Percentiles rank a stretch among this genome's conserved stretches.
phyloP scores from a whole-genome alignment of 1,140 invertebrate genomes.

The Andricus grossulariae region DNA sequence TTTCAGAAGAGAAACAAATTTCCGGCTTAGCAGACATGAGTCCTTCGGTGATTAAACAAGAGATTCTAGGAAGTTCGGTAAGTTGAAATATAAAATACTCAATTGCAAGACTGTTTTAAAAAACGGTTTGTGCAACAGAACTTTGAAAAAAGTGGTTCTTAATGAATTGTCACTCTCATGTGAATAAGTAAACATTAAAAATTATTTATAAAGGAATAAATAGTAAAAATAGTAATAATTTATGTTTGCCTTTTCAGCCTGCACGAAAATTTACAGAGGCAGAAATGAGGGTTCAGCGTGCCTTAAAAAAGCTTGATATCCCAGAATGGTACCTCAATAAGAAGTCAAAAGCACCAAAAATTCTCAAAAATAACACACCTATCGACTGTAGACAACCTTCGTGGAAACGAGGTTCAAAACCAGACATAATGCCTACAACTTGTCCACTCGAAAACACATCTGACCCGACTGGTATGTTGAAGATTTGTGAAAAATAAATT shows the following conservation, averaged over 20 bases:
- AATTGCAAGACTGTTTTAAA: too few relatives aligned
- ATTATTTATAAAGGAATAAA: too few relatives aligned
- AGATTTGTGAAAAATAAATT: too few relatives aligned
- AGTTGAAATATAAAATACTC: background rate
- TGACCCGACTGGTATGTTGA: background rate
- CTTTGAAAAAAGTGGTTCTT: too few relatives aligned
- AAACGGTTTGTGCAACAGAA: too few relatives aligned
- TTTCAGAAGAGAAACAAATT: background rate
- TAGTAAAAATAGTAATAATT: too few relatives aligned
- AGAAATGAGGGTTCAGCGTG: slow-evolving; percentile 77
- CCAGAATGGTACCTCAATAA: slow-evolving; percentile 79
- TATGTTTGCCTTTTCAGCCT: slow-evolving; percentile 1
- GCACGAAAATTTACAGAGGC: slow-evolving; percentile 69
- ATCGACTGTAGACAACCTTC: slow-evolving; percentile 48
- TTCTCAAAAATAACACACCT: slow-evolving; percentile 49
- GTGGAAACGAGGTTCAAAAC: slow-evolving; percentile 43
- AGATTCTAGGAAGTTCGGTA: slow-evolving; percentile 41
- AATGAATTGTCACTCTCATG: too few relatives aligned
- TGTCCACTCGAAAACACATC: background rate
- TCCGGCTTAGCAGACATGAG: background rate
- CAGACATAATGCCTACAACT: background rate
- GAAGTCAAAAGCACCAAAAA: slow-evolving; percentile 45
- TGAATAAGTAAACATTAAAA: too few relatives aligned
- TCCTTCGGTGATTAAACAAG: slow-evolving; percentile 46
- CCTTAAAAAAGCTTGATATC: slow-evolving; percentile 76